Conservation (phyloP, 1,140 invertebrate species). For the Maconellicoccus hirsutus region DNA sequence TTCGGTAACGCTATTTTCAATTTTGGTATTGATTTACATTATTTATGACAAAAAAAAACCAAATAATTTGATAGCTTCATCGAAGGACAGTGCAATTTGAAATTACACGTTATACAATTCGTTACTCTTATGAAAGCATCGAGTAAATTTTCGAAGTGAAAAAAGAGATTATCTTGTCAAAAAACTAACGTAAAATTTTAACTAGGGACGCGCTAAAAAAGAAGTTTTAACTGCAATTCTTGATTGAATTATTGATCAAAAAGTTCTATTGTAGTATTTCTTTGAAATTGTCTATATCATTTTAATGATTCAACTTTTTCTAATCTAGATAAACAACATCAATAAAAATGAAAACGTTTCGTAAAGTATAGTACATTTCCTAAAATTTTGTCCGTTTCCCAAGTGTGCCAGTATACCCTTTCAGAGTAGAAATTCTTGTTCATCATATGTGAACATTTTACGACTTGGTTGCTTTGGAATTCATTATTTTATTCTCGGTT, state of each 20-base stretch:
- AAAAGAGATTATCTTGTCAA: neutral
- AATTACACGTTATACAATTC: too few species aligned
- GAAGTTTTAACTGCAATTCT: neutral
- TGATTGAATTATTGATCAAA: neutral
- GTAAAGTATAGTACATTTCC: neutral
- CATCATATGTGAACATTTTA: too few species aligned
- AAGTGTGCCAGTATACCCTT: too few species aligned
- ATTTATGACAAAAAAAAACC: too few species aligned
- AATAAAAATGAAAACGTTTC: neutral
- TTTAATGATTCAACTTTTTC: slow-evolving; percentile 9
- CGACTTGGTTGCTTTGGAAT: too few species aligned
- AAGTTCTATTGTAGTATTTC: neutral
- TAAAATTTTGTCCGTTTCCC: neutral
- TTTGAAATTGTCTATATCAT: neutral
- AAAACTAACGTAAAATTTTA: neutral
- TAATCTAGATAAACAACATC: neutral
- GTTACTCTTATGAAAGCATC: too few species aligned
- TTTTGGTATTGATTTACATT: too few species aligned
- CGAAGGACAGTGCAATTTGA: too few species aligned
- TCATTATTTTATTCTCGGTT: too few species aligned
- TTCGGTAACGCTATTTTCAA: too few species aligned
- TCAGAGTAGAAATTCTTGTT: too few species aligned
- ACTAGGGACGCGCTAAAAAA: neutral
- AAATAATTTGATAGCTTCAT: too few species aligned
- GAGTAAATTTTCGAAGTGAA: neutral